These are phyloP conservation scores for Elaeidobius kamerunicus DNA, from an alignment of 2,888 invertebrate genomes.

Conservation along the genomic window DNA sequence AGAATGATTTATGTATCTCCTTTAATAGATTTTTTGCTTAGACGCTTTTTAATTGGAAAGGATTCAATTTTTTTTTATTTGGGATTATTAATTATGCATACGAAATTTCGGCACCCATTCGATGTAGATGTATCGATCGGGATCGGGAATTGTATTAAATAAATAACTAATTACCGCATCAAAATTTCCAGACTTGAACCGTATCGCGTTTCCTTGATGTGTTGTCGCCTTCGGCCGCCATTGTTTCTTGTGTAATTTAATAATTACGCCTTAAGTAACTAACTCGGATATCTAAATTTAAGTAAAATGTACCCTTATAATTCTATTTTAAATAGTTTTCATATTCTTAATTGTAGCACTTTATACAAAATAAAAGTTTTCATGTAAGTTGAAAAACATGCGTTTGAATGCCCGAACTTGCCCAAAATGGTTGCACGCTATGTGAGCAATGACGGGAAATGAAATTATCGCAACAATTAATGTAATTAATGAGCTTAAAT, in stretches of 20 bases:
- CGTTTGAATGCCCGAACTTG: constrained; percentile 30
- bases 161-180: neutral
- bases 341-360: no score
- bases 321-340: no score
- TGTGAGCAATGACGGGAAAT: no score
- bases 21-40: constrained; percentile 37
- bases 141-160: neutral
- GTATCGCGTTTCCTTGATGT: neutral
- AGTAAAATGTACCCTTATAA: no score
- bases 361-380: neutral
- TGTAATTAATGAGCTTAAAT: no score
- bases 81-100: constrained; percentile 21
- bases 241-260: constrained; percentile 33
- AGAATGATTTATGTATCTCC: constrained; percentile 36
- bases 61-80: constrained; percentile 28
- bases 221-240: constrained; percentile 25
- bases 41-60: constrained; percentile 37
- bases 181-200: neutral
- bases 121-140: constrained; percentile 7
- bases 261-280: constrained; percentile 32
- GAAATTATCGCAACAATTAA: no score
- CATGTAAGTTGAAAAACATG: neutral
- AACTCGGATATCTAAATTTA: no score
- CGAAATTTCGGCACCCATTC: constrained; percentile 21
- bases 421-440: no score